phyloP scores from a whole-genome alignment of 2,797 vertebrate genomes.

The Rhinatrema bivittatum region DNA sequence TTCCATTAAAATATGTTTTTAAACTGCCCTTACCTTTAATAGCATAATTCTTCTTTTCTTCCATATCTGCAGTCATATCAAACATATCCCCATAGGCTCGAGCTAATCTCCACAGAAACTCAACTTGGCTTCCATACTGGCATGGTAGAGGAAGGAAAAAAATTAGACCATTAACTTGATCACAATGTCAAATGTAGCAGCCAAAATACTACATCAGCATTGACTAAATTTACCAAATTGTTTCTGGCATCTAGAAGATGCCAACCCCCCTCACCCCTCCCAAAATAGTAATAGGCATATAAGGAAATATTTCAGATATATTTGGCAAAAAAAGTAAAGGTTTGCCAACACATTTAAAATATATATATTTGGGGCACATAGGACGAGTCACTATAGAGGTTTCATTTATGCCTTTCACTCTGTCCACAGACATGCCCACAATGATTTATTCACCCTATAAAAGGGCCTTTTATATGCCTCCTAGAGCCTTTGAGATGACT shows the following conservation, averaged over 20 bases:
- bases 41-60: constrained; percentile 78
- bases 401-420: no score
- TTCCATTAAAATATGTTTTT: neutral
- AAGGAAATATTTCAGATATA: no score
- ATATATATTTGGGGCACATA: no score
- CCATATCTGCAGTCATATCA: constrained; percentile 61
- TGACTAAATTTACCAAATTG: neutral
- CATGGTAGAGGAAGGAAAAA: constrained; percentile 14
- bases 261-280: no score
- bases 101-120: constrained; percentile 82
- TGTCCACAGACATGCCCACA: no score
- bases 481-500: no score
- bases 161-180: neutral
- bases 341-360: no score
- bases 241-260: constrained; percentile 3
- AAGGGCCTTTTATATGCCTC: no score
- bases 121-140: constrained; percentile 71
- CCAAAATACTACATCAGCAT: neutral
- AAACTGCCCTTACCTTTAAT: constrained; percentile 63
- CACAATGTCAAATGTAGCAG: neutral
- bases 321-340: no score
- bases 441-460: no score
- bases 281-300: no score
- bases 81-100: constrained; percentile 83
- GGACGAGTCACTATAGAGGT: no score